Evolutionary conservation across 2,797 vertebrate genomes (phyloP).

Genomic region (Hafferia zeledoni): DNA sequence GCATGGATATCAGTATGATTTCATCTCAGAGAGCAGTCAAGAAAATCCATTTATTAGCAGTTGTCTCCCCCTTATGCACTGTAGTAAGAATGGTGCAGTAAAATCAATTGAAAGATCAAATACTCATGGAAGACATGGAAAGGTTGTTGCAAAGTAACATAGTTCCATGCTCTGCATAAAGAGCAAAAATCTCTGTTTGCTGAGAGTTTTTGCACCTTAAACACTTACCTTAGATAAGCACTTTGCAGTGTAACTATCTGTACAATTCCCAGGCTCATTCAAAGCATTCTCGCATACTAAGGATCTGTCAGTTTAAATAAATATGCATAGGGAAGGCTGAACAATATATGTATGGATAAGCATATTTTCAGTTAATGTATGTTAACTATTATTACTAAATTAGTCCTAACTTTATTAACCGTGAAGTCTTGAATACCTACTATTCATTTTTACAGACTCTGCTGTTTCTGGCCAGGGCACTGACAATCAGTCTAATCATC

Average conservation of each 20-base stretch:
- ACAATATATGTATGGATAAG: not conserved
- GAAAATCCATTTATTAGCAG: conserved; percentile 6
- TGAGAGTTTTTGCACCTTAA: not conserved
- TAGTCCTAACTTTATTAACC: not conserved
- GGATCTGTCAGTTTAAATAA: not conserved
- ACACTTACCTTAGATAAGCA: not conserved
- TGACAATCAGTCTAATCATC: not conserved
- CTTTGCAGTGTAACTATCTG: not conserved
- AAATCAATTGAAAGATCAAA: not conserved
- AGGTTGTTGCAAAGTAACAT: not conserved
- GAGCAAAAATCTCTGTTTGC: not conserved
- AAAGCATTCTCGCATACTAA: not conserved
- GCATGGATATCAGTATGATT: not conserved
- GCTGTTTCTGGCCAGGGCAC: not conserved
- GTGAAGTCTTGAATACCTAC: not conserved
- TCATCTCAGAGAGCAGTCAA: not conserved
- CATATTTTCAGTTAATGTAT: not conserved
- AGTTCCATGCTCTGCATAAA: not conserved
- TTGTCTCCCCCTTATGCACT: not conserved
- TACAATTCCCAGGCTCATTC: not conserved
- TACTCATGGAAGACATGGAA: not conserved
- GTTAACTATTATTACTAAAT: not conserved
- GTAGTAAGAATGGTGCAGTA: not conserved
- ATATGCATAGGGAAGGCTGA: not conserved
- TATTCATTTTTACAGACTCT: not conserved